phyloP scores from a whole-genome alignment of 2,113 vertebrate genomes.

The Montifringilla adamsi region DNA sequence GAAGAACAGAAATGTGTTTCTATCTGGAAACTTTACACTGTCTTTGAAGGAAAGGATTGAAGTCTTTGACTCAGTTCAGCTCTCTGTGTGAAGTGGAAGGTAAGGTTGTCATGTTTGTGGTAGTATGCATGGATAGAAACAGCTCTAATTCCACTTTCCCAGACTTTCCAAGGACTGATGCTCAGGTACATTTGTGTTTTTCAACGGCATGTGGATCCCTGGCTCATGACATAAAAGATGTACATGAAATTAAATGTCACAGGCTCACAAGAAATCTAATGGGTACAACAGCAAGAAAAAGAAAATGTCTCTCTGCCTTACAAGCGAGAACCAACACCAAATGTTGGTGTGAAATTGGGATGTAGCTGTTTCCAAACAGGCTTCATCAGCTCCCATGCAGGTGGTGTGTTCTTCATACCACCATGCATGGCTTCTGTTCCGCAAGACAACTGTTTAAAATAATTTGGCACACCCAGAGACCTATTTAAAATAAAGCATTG shows the following conservation, averaged over 20 bases:
- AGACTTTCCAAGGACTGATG: background rate
- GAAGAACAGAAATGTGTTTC: background rate
- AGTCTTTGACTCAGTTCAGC: background rate
- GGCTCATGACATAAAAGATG: background rate
- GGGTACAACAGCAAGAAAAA: background rate
- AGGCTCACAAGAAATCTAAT: background rate
- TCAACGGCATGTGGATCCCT: rapidly evolving
- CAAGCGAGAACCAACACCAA: background rate
- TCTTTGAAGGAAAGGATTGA: background rate
- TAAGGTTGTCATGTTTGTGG: background rate
- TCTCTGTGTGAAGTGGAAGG: background rate
- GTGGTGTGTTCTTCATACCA: background rate
- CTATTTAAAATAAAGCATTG: background rate
- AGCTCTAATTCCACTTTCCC: background rate
- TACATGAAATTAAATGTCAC: background rate
- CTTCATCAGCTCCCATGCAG: background rate
- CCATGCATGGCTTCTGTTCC: background rate
- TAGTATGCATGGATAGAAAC: background rate
- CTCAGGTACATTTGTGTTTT: background rate
- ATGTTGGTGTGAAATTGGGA: background rate
- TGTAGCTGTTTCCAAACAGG: background rate
- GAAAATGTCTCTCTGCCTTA: background rate
- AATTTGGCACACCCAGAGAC: background rate
- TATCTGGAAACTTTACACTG: background rate
- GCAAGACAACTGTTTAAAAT: background rate